Percentiles rank a stretch among this genome's conserved stretches.
Evolutionary conservation across 2,888 invertebrate species (phyloP).

Genomic region (Dorcus parallelipipedus): DNA sequence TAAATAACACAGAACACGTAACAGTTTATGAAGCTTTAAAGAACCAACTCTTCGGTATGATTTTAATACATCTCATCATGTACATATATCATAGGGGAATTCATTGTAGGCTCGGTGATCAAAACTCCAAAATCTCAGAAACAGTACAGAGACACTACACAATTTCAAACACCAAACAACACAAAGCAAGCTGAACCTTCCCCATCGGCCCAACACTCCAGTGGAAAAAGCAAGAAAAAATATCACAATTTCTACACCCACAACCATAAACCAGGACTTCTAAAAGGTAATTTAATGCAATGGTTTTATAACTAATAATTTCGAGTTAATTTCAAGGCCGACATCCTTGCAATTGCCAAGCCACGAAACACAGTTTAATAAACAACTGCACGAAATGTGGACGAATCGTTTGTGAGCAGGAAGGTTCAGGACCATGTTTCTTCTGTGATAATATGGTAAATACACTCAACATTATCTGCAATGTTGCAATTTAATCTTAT

Average conservation of each 20-base stretch:
- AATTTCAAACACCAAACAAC: conserved; percentile 15
- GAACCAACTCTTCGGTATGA: conserved; percentile 38
- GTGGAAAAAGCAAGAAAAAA: conserved; percentile 62
- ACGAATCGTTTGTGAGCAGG: conserved; percentile 90
- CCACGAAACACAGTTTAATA: conserved; percentile 81
- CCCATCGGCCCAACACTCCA: conserved; percentile 28
- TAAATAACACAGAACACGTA: conserved; percentile 62
- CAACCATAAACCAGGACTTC: conserved; percentile 54
- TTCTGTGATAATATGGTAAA: conserved; percentile 84
- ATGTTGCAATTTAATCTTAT: neutral
- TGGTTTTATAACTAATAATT: neutral
- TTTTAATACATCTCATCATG: neutral
- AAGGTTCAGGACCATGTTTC: conserved; percentile 95
- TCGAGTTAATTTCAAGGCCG: conserved; percentile 58
- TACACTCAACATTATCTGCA: neutral
- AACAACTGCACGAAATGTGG: conserved; percentile 95
- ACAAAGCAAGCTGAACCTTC: conserved; percentile 15
- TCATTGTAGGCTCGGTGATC: neutral
- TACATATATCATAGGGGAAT: neutral
- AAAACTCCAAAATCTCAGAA: conserved; percentile 17
- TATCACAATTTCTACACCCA: conserved; percentile 72
- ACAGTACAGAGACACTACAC: conserved; percentile 12
- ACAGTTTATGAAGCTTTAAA: conserved; percentile 55
- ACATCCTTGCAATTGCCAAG: conserved; percentile 88
- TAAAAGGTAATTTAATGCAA: conserved; percentile 40